Evolutionary conservation across 2,797 vertebrate genomes (phyloP).

Genomic region (Tokudaia tokunoshimensis): DNA sequence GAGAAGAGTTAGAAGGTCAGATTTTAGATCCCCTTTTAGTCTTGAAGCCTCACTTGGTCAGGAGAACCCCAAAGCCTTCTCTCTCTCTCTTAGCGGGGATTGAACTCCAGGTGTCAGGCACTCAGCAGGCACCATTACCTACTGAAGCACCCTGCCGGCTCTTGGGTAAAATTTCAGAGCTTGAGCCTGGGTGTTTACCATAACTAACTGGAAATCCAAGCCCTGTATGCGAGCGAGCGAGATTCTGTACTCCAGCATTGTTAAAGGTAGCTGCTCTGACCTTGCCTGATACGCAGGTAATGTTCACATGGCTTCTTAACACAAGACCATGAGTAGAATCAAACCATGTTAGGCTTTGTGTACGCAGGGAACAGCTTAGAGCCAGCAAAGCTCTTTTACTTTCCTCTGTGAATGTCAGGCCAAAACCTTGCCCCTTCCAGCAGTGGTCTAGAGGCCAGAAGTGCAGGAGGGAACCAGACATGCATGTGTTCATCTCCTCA

Average conservation of each 20-base stretch:
- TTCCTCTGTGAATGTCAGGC: background rate
- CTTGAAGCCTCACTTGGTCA: background rate
- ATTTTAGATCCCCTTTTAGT: background rate
- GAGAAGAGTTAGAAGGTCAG: background rate
- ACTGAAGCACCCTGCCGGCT: background rate
- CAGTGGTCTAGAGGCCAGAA: background rate
- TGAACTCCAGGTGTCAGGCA: background rate
- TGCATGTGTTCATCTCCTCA: background rate
- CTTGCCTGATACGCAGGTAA: background rate
- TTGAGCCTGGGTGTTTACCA: background rate
- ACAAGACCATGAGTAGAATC: background rate
- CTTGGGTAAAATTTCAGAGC: conserved; percentile 14
- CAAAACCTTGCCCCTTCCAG: background rate
- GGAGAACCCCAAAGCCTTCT: background rate
- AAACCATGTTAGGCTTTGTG: background rate
- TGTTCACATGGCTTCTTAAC: background rate
- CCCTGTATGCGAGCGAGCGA: fast-evolving
- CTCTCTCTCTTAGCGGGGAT: background rate
- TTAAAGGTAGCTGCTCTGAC: background rate
- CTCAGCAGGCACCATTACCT: background rate
- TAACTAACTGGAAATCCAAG: background rate
- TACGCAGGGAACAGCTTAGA: background rate
- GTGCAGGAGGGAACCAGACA: background rate
- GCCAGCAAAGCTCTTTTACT: background rate
- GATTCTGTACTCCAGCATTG: background rate